Conservation (phyloP, 2,888 invertebrate species). For the Pteria penguin region DNA sequence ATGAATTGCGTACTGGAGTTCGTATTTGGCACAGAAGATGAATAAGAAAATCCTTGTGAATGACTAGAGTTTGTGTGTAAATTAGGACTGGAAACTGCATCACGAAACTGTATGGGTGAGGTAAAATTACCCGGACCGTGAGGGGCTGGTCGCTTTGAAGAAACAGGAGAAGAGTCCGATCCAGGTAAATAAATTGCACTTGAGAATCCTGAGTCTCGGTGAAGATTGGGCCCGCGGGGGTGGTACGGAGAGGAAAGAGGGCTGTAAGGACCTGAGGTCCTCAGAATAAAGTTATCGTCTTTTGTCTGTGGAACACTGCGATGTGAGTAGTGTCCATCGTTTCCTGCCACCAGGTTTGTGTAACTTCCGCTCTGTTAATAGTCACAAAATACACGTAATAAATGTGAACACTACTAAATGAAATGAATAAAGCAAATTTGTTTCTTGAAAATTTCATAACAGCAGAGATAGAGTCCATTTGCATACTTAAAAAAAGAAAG, state of each 20-base stretch:
- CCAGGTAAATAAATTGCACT: constrained; percentile 40
- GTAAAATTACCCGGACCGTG: constrained; percentile 7
- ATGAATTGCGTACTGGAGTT: constrained; percentile 10
- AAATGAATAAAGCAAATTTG: no score
- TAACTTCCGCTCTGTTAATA: constrained; percentile 61
- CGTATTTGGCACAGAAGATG: constrained; percentile 21
- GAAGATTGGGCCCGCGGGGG: constrained; percentile 6
- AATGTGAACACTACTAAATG: no score
- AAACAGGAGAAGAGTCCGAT: constrained; percentile 22
- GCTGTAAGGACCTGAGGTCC: constrained; percentile 59
- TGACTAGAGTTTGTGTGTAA: constrained; percentile 2
- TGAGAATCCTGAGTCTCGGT: constrained; percentile 43
- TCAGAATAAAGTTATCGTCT: constrained; percentile 69
- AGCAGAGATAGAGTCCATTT: no score
- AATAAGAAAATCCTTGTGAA: neutral
- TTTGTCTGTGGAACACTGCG: constrained; percentile 58
- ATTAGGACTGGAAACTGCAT: constrained; percentile 7
- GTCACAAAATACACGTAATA: no score
- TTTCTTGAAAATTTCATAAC: no score
- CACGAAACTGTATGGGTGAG: constrained; percentile 4
- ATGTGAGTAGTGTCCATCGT: constrained; percentile 63
- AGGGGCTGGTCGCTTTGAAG: constrained; percentile 8
- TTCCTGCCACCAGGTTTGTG: constrained; percentile 50
- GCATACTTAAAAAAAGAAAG: no score
- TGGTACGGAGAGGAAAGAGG: constrained; percentile 28